Percentiles rank a stretch among this genome's conserved stretches.
phyloP scores from a whole-genome alignment of 2,888 invertebrate genomes.

The Agonopterix subpropinquella region DNA sequence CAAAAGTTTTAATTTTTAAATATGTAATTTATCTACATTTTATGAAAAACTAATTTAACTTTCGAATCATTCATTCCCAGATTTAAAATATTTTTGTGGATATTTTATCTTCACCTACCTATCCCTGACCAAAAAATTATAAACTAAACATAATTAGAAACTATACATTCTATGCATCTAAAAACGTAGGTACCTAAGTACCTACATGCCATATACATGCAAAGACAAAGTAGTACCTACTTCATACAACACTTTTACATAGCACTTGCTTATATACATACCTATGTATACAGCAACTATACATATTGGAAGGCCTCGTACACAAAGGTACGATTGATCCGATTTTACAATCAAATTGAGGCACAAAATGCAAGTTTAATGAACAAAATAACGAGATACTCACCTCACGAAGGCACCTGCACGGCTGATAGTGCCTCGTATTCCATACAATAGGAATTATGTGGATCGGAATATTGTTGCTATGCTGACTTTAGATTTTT shows the following conservation, averaged over 20 bases:
- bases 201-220: too few species aligned
- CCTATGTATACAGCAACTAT: constrained; percentile 9
- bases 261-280: neutral
- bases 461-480: constrained; percentile 61
- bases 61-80: too few species aligned
- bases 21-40: too few species aligned
- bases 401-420: constrained; percentile 55
- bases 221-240: neutral
- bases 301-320: constrained; percentile 14
- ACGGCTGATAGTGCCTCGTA: constrained; percentile 30
- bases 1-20: too few species aligned
- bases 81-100: too few species aligned
- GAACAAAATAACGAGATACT: constrained; percentile 21
- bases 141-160: too few species aligned
- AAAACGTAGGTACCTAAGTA: too few species aligned
- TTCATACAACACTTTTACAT: neutral
- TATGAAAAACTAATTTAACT: too few species aligned
- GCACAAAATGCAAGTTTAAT: neutral
- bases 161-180: too few species aligned
- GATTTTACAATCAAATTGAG: neutral
- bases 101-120: too few species aligned
- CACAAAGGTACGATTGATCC: constrained; percentile 20
- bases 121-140: too few species aligned
- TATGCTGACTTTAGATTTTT: constrained; percentile 67
- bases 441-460: constrained; percentile 45